Evolutionary conservation across 2,888 invertebrate genomes (phyloP), one percentile per base, ranked within the genome.

Genomic region (Trypoxylon attenuatum): DNA sequence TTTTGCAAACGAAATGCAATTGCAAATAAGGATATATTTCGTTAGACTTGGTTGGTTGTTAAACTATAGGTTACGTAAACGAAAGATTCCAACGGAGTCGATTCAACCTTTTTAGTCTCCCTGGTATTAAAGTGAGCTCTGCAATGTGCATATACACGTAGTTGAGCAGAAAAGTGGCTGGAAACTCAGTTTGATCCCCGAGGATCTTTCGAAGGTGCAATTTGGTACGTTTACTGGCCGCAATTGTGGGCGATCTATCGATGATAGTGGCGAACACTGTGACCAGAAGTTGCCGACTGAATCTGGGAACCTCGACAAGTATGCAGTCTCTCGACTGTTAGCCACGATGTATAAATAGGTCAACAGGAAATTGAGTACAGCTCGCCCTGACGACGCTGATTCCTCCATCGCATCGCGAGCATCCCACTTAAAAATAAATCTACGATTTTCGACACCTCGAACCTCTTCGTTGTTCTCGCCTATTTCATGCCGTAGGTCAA

Each of bases 311-410:
- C 77, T 77, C 77, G 80, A 80, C 71, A 68, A 78, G 61, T 69
- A 60, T 71, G 69, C 69, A 60, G 66, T 49, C 65, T 60, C 76
- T 56, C 62, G 29, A n/a, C 45, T 41, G 50, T 51, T 55, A 60
- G 57, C 47, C 64, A 52, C 57, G 49, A 57, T 70, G 76, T 80
- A 81, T 81, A 83, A 82, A 82, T 83, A 81, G 84, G 83, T 84
- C 82, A 81, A 80, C 77, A 73, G 80, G 81, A 83, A 83, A 82
- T 82, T 73, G 79, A 65, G 62, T 62, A 66, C 70, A 65, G 71
- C 71, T 49, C 62, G 68, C 56, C 55, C 61, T 65, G 69, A 71
- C 67, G 62, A 19, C 58, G 63, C 53, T 38, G 64, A 65, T 72
- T 61, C 71, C 52, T 49, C 25, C 50, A 51, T 23, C 27, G 69